Conservation (phyloP, 2,888 invertebrate species). For the Xanthorhoe spadicearia region DNA sequence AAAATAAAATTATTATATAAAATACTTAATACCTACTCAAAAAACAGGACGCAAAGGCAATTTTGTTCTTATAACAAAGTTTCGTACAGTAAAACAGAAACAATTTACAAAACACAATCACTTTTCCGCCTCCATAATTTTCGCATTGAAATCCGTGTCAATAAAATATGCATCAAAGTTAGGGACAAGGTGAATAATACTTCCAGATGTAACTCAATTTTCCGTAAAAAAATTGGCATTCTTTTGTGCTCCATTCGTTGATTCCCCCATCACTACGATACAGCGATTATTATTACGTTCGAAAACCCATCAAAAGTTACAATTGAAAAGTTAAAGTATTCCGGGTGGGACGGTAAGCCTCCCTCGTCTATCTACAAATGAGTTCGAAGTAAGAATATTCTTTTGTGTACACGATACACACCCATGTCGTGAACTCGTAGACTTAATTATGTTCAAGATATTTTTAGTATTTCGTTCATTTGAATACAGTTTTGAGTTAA, state of each 20-base stretch:
- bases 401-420: constrained; percentile 64
- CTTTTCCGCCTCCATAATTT: constrained; percentile 44
- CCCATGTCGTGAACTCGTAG: constrained; percentile 56
- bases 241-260: constrained; percentile 77
- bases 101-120: constrained; percentile 44
- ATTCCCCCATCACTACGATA: constrained; percentile 78
- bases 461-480: constrained; percentile 52
- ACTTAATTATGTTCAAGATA: constrained; percentile 58
- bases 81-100: constrained; percentile 27
- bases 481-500: constrained; percentile 46
- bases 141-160: constrained; percentile 54
- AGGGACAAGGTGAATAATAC: constrained; percentile 71
- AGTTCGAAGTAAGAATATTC: constrained; percentile 78
- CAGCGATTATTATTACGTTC: constrained; percentile 84
- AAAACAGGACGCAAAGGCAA: not conserved
- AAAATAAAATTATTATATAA: too few species aligned
- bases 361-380: constrained; percentile 78
- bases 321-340: constrained; percentile 85
- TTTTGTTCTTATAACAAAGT: not conserved
- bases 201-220: constrained; percentile 78
- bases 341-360: constrained; percentile 76
- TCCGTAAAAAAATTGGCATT: constrained; percentile 81
- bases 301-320: constrained; percentile 85
- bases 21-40: too few species aligned
- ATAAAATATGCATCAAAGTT: constrained; percentile 64